Conservation (phyloP, 2,113 vertebrate species). For the Gavialis gangeticus region DNA sequence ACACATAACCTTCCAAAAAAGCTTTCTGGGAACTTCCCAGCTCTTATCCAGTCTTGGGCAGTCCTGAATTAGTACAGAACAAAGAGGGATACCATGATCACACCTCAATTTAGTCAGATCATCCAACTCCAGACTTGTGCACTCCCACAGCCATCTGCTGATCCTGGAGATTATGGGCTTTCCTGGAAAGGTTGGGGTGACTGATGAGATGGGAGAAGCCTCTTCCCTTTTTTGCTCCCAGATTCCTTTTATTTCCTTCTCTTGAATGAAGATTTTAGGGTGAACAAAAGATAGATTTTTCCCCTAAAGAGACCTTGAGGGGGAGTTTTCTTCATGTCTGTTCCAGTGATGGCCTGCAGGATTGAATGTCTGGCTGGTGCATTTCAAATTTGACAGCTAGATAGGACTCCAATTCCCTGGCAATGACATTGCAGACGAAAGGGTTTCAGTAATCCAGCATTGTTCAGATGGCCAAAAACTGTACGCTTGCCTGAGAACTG, state of each 20-base stretch:
- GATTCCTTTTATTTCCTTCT: not conserved
- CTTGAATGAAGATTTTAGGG: not conserved
- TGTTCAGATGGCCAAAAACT: not conserved
- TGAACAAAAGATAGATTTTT: not conserved
- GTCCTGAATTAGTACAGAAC: too few relatives aligned
- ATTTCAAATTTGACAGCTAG: not conserved
- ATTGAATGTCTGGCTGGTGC: not conserved
- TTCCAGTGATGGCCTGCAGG: not conserved
- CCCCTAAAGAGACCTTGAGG: not conserved
- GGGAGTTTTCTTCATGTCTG: too few relatives aligned
- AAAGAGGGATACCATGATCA: not conserved
- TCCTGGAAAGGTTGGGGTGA: not conserved
- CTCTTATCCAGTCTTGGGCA: too few relatives aligned
- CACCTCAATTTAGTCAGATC: not conserved
- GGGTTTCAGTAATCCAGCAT: not conserved
- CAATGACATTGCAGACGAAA: accelerated
- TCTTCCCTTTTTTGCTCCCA: not conserved
- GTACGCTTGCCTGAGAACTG: not conserved
- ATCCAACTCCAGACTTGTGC: not conserved
- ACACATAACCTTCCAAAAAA: too few relatives aligned
- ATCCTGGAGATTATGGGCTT: not conserved
- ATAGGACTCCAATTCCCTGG: not conserved
- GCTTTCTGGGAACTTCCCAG: too few relatives aligned
- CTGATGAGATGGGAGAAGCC: not conserved
- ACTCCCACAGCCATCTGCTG: not conserved